Conservation (phyloP, 35 echinoderm and acorn worm genomes). For the Holothuria glaberrima region DNA sequence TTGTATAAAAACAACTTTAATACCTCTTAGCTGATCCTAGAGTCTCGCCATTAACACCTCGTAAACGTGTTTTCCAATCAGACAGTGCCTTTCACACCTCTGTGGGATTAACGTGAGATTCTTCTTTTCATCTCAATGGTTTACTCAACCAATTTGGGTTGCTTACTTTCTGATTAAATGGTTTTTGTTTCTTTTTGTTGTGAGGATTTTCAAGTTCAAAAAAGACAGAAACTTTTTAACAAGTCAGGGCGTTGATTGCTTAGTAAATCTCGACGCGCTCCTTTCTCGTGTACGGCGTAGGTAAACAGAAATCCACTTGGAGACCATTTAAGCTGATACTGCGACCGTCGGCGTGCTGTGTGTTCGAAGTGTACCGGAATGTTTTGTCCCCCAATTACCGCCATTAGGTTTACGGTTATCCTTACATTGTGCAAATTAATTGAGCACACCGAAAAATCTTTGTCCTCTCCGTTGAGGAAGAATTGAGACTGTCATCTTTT, state of each 20-base stretch:
- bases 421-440: slow-evolving; percentile 48
- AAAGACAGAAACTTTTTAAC: too few relatives aligned
- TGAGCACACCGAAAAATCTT: slow-evolving; percentile 1
- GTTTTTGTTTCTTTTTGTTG: too few relatives aligned
- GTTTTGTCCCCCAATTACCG: slow-evolving; percentile 32
- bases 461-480: background rate
- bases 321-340: too few relatives aligned
- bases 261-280: too few relatives aligned
- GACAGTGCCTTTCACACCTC: background rate
- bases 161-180: too few relatives aligned
- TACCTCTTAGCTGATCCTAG: background rate
- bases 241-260: too few relatives aligned
- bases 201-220: too few relatives aligned
- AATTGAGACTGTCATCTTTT: background rate
- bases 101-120: too few relatives aligned
- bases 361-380: background rate
- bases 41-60: slow-evolving; percentile 28
- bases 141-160: too few relatives aligned
- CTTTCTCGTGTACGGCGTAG: too few relatives aligned
- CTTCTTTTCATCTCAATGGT: too few relatives aligned
- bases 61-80: slow-evolving; percentile 14
- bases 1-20: slow-evolving; percentile 27
- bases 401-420: slow-evolving; percentile 33
- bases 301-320: too few relatives aligned
- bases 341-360: background rate